phyloP scores from a whole-genome alignment of 2,113 vertebrate genomes.

The Microcebus griseorufus region DNA sequence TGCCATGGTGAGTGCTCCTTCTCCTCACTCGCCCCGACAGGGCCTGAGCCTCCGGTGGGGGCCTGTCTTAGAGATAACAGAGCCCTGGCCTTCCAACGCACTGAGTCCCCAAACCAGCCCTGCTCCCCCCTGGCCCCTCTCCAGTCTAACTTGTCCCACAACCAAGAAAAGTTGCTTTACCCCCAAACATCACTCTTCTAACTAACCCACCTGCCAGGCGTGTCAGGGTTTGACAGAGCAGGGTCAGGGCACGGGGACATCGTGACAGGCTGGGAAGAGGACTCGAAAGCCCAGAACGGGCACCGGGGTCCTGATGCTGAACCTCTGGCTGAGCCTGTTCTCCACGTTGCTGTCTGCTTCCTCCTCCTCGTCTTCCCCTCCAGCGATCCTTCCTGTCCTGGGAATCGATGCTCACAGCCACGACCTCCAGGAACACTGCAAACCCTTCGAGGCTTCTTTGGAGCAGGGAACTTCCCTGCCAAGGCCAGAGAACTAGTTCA shows the following conservation, averaged over 20 bases:
- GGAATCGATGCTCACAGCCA: not conserved
- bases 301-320: accelerated
- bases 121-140: not conserved
- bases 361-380: not conserved
- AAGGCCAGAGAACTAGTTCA: not conserved
- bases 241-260: not conserved
- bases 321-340: not conserved
- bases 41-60: not conserved
- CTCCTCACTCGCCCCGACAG: not conserved
- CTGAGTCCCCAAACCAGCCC: not conserved
- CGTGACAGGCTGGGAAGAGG: not conserved
- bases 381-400: not conserved
- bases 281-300: not conserved
- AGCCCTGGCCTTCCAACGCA: not conserved
- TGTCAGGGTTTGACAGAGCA: not conserved
- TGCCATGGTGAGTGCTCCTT: not conserved
- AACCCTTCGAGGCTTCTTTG: not conserved
- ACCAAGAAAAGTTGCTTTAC: not conserved
- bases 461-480: not conserved
- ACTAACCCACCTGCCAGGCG: not conserved
- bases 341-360: accelerated
- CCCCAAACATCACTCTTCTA: not conserved
- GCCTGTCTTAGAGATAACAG: too few species aligned
- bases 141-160: not conserved
- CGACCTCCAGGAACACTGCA: not conserved